Percentiles rank a stretch among this genome's conserved stretches.
phyloP scores from a whole-genome alignment of 2,888 invertebrate genomes.

The Acanthosoma haemorrhoidale region DNA sequence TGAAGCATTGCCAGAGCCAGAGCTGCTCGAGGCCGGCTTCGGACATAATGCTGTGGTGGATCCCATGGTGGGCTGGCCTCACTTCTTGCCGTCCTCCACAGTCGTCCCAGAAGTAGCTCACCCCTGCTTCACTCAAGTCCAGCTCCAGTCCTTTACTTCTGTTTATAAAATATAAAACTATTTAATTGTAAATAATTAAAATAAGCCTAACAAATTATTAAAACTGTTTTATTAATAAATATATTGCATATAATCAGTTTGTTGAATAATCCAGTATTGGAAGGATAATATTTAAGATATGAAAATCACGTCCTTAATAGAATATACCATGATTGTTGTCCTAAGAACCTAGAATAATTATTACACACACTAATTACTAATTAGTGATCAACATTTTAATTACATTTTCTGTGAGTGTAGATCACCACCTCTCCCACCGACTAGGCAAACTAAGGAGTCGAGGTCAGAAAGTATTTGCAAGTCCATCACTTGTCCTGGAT shows the following conservation, averaged over 20 bases:
- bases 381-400: conserved; percentile 36
- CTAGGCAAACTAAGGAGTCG: conserved; percentile 58
- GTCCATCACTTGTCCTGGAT: conserved; percentile 56
- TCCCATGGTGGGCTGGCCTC: conserved; percentile 41
- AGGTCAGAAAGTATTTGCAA: conserved; percentile 57
- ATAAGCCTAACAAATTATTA: too few species aligned
- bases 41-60: conserved; percentile 54
- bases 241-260: too few species aligned
- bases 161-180: not conserved
- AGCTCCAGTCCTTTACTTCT: conserved; percentile 47
- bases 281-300: too few species aligned
- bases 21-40: conserved; percentile 57
- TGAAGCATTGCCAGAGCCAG: conserved; percentile 65
- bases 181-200: not conserved
- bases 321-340: too few species aligned
- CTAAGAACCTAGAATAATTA: too few species aligned
- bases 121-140: conserved; percentile 56
- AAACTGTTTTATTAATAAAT: too few species aligned
- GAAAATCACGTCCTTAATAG: too few species aligned
- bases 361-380: too few species aligned
- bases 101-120: conserved; percentile 54
- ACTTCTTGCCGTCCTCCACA: conserved; percentile 52
- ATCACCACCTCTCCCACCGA: conserved; percentile 54
- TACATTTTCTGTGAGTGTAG: conserved; percentile 50
- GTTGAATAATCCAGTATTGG: too few species aligned